phyloP scores from a whole-genome alignment of 1,140 invertebrate genomes.

The Heterodera carotae region DNA sequence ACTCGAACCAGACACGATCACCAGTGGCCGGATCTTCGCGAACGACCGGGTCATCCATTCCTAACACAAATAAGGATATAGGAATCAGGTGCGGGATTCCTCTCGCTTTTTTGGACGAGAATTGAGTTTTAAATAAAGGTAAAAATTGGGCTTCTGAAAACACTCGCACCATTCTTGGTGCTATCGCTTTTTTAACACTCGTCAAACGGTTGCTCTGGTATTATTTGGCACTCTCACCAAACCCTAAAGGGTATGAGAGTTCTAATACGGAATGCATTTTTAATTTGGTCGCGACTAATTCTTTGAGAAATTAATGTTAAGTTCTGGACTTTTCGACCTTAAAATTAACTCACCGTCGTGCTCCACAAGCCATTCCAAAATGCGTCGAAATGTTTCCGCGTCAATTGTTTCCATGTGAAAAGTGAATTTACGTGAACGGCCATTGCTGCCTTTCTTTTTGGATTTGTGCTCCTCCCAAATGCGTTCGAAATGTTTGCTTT shows the following conservation, averaged over 20 bases:
- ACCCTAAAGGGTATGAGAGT: no score
- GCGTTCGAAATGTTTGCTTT: conserved; percentile 11
- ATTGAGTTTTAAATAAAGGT: no score
- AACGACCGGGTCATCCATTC: conserved; percentile 32
- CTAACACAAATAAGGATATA: conserved; percentile 5
- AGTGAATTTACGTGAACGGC: conserved; percentile 9
- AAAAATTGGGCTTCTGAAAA: no score
- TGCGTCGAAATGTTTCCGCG: conserved; percentile 11
- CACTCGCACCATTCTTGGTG: no score
- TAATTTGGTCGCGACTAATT: no score
- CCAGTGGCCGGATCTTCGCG: conserved; percentile 35
- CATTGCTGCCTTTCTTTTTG: conserved; percentile 12
- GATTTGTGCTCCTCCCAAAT: conserved; percentile 8
- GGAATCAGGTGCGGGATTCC: no score
- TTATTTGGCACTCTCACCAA: no score
- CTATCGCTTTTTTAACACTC: no score
- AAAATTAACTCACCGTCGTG: conserved; percentile 1
- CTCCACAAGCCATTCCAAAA: conserved; percentile 11
- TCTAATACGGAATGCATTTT: no score
- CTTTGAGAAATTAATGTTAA: background rate
- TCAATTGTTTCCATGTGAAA: background rate
- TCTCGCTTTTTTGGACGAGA: no score
- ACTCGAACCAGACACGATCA: conserved; percentile 41
- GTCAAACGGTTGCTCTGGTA: no score
- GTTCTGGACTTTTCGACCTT: no score